Conservation (phyloP, 2,888 invertebrate species). For the Punctoribates punctum region DNA sequence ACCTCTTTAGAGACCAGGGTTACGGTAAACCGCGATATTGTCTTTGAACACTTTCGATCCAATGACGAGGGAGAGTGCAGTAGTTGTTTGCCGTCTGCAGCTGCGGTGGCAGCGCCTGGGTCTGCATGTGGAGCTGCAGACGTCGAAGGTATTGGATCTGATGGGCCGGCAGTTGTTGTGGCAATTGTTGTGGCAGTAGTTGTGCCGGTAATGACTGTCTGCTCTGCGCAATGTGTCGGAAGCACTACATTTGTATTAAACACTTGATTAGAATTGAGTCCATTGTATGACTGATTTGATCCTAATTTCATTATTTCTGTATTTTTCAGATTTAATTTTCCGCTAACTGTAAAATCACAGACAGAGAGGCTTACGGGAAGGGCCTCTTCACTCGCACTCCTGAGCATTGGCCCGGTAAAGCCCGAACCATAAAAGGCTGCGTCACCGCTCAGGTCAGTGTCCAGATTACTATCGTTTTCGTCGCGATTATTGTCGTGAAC, state of each 20-base stretch:
- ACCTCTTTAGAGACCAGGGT: conserved; percentile 36
- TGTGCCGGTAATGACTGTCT: conserved; percentile 38
- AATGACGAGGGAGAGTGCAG: conserved; percentile 40
- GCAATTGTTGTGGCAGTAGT: conserved; percentile 24
- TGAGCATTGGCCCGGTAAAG: conserved; percentile 47
- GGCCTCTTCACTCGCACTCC: conserved; percentile 50
- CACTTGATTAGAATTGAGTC: conserved; percentile 12
- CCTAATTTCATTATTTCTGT: conserved; percentile 21
- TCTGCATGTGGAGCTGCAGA: conserved; percentile 23
- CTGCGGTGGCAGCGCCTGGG: conserved; percentile 22
- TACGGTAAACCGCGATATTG: conserved; percentile 42
- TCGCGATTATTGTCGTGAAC: conserved; percentile 45
- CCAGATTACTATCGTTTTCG: conserved; percentile 46
- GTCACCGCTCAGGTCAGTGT: conserved; percentile 41
- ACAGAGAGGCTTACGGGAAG: conserved; percentile 46
- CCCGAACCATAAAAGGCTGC: conserved; percentile 35
- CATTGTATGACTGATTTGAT: conserved; percentile 22
- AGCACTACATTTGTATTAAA: conserved; percentile 22
- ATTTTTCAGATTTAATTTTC: conserved; percentile 28
- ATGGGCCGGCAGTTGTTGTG: conserved; percentile 28
- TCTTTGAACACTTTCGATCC: conserved; percentile 40
- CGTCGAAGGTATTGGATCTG: conserved; percentile 39
- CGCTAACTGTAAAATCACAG: conserved; percentile 33
- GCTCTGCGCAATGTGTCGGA: conserved; percentile 20
- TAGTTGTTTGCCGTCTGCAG: conserved; percentile 40